Conservation (phyloP, 2,797 vertebrate species). For the Alosa sapidissima region DNA sequence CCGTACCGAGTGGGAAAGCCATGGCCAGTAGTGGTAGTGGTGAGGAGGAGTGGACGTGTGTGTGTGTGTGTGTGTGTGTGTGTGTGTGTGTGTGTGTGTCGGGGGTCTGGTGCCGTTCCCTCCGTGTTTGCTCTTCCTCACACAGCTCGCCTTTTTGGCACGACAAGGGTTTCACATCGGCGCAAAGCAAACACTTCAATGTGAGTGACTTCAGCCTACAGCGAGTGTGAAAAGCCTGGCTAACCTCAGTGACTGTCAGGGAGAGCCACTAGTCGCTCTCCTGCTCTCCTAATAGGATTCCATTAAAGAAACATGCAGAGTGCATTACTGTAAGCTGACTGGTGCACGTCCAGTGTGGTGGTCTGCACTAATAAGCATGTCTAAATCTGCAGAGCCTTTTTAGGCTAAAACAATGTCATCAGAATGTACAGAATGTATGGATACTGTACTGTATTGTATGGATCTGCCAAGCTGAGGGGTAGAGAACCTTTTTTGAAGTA, state of each 20-base stretch:
- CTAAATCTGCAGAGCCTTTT: background rate
- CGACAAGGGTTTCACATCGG: conserved; percentile 45
- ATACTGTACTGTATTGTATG: too few relatives aligned
- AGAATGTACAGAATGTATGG: too few relatives aligned
- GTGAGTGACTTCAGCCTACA: conserved; percentile 41
- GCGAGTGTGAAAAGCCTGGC: conserved; percentile 41
- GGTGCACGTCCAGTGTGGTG: background rate
- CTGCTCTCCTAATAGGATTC: background rate
- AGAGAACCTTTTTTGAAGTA: background rate
- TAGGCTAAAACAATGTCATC: background rate
- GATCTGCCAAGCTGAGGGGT: too few relatives aligned
- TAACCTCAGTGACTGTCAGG: background rate
- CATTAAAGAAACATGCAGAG: background rate
- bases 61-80: background rate
- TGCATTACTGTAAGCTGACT: background rate
- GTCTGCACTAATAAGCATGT: background rate
- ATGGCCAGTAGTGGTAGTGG: background rate
- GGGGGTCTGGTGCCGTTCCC: conserved; percentile 49
- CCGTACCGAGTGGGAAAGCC: conserved; percentile 37
- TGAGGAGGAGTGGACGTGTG: conserved; percentile 35
- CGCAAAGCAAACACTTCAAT: conserved; percentile 54
- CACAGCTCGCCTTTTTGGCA: conserved; percentile 48
- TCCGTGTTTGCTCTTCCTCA: conserved; percentile 48
- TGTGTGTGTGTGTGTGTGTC: conserved; percentile 31
- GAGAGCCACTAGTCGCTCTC: background rate